phyloP scores from a whole-genome alignment of 1,140 invertebrate species.

The Conopomorpha cramerella region DNA sequence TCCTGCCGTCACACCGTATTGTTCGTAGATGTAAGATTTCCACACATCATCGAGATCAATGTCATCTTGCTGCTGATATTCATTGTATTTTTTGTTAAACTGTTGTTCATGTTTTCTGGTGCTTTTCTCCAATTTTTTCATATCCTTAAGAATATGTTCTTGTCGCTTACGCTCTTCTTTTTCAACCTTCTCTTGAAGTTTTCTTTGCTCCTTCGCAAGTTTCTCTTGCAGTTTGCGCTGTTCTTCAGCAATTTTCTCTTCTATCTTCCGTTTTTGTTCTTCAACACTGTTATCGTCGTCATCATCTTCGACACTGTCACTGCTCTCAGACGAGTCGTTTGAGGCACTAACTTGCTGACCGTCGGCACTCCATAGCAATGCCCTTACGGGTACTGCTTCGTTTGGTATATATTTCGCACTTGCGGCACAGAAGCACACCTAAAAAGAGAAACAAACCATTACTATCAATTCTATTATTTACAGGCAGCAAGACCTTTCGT shows the following conservation, averaged over 20 bases:
- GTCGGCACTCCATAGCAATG: slow-evolving; percentile 13
- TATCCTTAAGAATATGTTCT: slow-evolving; percentile 7
- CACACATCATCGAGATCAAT: slow-evolving; percentile 35
- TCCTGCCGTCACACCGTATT: slow-evolving; percentile 31
- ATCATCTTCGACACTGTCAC: slow-evolving; percentile 11
- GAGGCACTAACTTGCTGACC: slow-evolving; percentile 22
- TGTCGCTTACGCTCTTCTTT: slow-evolving; percentile 8
- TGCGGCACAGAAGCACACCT: slow-evolving; percentile 27
- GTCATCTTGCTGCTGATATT: slow-evolving; percentile 12
- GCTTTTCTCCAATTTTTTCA: slow-evolving; percentile 6
- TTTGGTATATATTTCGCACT: slow-evolving; percentile 39
- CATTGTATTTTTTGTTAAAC: slow-evolving; percentile 13
- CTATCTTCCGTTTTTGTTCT: not conserved
- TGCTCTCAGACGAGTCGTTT: slow-evolving; percentile 14
- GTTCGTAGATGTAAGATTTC: slow-evolving; percentile 32
- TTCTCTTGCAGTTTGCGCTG: slow-evolving; percentile 3
- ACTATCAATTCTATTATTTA: not conserved
- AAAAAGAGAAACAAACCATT: slow-evolving; percentile 13
- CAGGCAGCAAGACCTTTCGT: not conserved
- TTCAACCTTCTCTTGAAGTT: slow-evolving; percentile 7
- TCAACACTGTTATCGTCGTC: slow-evolving; percentile 1
- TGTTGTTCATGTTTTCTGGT: slow-evolving; percentile 14
- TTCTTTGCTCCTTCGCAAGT: slow-evolving; percentile 2
- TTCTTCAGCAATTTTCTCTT: slow-evolving; percentile 8
- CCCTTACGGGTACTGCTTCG: slow-evolving; percentile 14